Percentiles rank a stretch among this genome's conserved stretches.
phyloP scores from a whole-genome alignment of 2,113 vertebrate genomes.

The Tiliqua scincoides region DNA sequence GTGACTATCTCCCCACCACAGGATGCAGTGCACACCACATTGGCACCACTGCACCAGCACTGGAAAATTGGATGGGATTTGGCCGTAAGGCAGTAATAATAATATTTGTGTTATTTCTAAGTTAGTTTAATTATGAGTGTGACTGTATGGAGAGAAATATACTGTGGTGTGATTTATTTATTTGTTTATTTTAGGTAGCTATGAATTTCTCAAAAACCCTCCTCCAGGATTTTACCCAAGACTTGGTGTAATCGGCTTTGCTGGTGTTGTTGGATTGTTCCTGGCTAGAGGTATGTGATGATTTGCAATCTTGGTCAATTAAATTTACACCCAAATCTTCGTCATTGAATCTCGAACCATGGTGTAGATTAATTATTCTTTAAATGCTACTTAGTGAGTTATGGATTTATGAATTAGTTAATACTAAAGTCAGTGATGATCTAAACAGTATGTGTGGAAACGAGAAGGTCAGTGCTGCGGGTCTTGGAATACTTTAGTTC shows the following conservation, averaged over 20 bases:
- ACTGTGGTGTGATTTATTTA: constrained; percentile 47
- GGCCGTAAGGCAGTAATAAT: neutral
- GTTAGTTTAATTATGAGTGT: neutral
- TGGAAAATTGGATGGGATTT: too few relatives aligned
- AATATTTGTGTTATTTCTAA: neutral
- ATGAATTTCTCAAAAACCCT: constrained; percentile 85
- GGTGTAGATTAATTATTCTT: neutral
- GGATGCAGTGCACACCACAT: too few relatives aligned
- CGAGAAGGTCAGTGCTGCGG: neutral
- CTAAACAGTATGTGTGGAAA: too few relatives aligned
- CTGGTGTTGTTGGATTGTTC: constrained; percentile 89
- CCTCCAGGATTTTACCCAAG: constrained; percentile 91
- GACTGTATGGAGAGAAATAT: neutral
- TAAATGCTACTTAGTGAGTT: neutral
- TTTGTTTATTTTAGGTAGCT: constrained; percentile 78
- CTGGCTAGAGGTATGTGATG: constrained; percentile 85
- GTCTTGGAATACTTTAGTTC: neutral
- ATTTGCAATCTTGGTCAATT: constrained; percentile 27
- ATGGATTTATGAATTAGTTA: neutral
- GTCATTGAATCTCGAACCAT: neutral
- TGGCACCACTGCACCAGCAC: too few relatives aligned
- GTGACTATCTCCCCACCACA: too few relatives aligned
- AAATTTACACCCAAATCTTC: neutral
- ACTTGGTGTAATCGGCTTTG: constrained; percentile 87
- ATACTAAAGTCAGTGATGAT: neutral